phyloP scores from a whole-genome alignment of 2,113 vertebrate species.

The Panurus biarmicus region DNA sequence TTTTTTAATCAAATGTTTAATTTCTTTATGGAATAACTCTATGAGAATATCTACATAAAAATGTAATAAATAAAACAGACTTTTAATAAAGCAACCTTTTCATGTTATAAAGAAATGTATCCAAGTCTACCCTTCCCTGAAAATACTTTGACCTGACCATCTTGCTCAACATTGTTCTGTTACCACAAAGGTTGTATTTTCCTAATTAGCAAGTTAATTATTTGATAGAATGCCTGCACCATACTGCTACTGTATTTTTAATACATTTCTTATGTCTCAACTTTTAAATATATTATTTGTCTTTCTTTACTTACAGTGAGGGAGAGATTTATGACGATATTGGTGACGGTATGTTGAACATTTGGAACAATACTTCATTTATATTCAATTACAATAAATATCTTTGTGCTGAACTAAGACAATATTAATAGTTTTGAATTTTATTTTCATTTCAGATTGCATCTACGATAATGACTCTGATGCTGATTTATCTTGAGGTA shows the following conservation, averaged over 20 bases:
- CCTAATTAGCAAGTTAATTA: background rate
- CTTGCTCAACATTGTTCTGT: background rate
- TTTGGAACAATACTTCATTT: background rate
- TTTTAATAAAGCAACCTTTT: background rate
- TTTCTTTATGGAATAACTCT: background rate
- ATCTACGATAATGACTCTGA: conserved; percentile 79
- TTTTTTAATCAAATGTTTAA: no score
- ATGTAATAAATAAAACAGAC: background rate
- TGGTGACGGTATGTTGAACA: conserved; percentile 80
- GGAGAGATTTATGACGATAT: conserved; percentile 92
- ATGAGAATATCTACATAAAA: background rate
- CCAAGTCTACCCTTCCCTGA: background rate
- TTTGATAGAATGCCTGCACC: background rate
- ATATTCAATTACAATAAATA: background rate
- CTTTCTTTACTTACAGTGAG: conserved; percentile 73
- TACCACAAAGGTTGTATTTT: background rate
- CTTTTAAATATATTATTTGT: background rate
- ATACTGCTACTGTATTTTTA: background rate
- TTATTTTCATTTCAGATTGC: conserved; percentile 64
- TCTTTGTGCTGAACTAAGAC: background rate
- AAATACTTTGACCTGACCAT: background rate
- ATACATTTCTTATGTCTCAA: background rate
- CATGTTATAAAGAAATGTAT: background rate
- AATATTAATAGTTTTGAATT: background rate
- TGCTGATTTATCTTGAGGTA: background rate